Evolutionary conservation across 2,888 invertebrate species (phyloP).

Genomic region (Tinea trinotella): DNA sequence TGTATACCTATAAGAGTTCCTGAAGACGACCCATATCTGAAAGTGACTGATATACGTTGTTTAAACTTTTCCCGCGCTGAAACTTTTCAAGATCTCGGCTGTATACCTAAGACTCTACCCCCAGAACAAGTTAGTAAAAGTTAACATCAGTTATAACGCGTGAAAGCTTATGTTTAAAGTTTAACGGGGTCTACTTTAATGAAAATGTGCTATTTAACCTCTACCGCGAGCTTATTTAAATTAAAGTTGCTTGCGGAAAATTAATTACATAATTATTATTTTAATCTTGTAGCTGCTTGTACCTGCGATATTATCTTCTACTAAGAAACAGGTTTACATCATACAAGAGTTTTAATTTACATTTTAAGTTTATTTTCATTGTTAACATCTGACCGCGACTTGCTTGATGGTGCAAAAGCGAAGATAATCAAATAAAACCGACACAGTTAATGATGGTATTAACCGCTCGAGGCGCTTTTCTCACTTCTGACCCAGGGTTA

Average conservation of each 20-base stretch:
- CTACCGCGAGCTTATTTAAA: background rate
- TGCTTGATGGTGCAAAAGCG: too few relatives aligned
- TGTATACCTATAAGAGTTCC: conserved; percentile 47
- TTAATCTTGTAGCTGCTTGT: background rate
- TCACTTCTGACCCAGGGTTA: too few relatives aligned
- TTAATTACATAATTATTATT: conserved; percentile 12
- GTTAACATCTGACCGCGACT: too few relatives aligned
- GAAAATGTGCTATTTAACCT: conserved; percentile 4
- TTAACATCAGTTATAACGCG: conserved; percentile 9
- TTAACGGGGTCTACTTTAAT: conserved; percentile 1
- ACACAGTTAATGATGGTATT: too few relatives aligned
- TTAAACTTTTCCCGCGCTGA: conserved; percentile 51
- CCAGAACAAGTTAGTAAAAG: conserved; percentile 39
- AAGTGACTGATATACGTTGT: conserved; percentile 48
- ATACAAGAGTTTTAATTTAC: background rate
- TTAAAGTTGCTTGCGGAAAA: conserved; percentile 10
- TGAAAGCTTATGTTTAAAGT: conserved; percentile 10
- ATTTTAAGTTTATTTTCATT: background rate
- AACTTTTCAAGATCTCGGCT: conserved; percentile 51
- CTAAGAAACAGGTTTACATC: background rate
- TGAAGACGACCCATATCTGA: conserved; percentile 48
- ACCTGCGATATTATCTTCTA: background rate
- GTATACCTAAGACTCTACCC: conserved; percentile 37
- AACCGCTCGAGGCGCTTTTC: too few relatives aligned
- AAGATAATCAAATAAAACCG: too few relatives aligned